Conservation (phyloP, 2,797 vertebrate genomes). For the Okamejei kenojei region DNA sequence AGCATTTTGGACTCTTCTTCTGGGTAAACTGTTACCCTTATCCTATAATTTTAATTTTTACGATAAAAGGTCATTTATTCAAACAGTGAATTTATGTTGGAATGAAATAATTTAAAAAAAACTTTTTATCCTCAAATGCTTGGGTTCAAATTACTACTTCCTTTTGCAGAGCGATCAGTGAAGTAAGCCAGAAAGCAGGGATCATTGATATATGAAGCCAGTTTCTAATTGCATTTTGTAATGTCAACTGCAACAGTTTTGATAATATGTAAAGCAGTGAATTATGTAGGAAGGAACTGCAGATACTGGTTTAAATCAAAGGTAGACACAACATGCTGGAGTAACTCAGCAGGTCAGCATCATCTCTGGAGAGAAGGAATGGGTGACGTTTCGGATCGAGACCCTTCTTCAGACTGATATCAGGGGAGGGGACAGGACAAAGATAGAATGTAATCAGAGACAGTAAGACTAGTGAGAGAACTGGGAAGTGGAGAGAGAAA, state of each 20-base stretch:
- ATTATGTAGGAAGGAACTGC: neutral
- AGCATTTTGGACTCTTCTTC: neutral
- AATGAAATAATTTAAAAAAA: neutral
- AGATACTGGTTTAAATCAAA: too few relatives aligned
- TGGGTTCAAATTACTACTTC: neutral
- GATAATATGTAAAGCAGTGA: neutral
- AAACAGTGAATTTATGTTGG: neutral
- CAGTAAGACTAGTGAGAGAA: too few relatives aligned
- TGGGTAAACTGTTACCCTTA: neutral
- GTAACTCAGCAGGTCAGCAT: too few relatives aligned
- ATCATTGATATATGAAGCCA: slow-evolving; percentile 13
- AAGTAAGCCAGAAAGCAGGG: neutral
- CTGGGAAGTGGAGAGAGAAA: too few relatives aligned
- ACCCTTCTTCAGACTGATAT: too few relatives aligned
- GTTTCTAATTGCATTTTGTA: neutral
- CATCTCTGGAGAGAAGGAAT: too few relatives aligned
- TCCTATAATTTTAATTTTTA: neutral
- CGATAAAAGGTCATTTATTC: neutral
- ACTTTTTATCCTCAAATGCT: neutral
- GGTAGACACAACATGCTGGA: too few relatives aligned
- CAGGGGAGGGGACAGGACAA: too few relatives aligned
- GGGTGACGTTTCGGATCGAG: too few relatives aligned
- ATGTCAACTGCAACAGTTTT: neutral
- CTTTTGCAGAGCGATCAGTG: neutral
- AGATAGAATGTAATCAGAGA: too few relatives aligned